Evolutionary conservation across 1,140 invertebrate species (phyloP), one percentile per base, ranked within the genome.

Genomic region (Scaptomyza montana): DNA sequence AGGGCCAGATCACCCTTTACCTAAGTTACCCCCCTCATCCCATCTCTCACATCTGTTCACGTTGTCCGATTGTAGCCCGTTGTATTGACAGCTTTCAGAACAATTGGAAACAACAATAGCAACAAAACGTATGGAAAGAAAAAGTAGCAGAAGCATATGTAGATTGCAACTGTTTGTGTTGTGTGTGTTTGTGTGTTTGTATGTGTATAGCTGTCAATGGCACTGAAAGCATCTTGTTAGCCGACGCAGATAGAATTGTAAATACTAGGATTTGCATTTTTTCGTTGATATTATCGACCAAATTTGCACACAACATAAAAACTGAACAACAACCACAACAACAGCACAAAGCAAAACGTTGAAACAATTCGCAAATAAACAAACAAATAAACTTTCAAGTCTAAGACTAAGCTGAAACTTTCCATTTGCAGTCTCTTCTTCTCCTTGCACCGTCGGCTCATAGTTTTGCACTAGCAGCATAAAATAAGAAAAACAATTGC

Each of bases 141-240:
- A 16, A 25, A 53, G 7, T 47, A 13, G 16, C 61, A 28, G 36
- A 33, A 25, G 33, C 41, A 53, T 49, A 64, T 46, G 43, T 70
- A 16, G 16, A 16, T 16, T 16, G 16, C 1, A 41, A 59, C 67
- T 68, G 64, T 68, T 55, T 16, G 16, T 16, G 16, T 16, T 70
- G 39, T 28, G 25, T 60, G 45, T 12, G 50, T 51, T 43, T 64
- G 61, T 61, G 54, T 49, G 36, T 43, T 13, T 10, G 46, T 64
- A 53, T 50, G 59, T 57, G 59, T 36, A 41, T 60, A 53, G 36
- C 45, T 72, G 72, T 57, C 47, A 64, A 47, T 59, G 59, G 43
- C 56, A 59, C 55, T 49, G 73, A 78, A 73, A 77, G 82, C 82
- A 89, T 87, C 78, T 89, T 73, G 76, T 87, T 78, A 82, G 78